Evolutionary conservation across 2,797 vertebrate genomes (phyloP).

Genomic region (Scarus forsteni): DNA sequence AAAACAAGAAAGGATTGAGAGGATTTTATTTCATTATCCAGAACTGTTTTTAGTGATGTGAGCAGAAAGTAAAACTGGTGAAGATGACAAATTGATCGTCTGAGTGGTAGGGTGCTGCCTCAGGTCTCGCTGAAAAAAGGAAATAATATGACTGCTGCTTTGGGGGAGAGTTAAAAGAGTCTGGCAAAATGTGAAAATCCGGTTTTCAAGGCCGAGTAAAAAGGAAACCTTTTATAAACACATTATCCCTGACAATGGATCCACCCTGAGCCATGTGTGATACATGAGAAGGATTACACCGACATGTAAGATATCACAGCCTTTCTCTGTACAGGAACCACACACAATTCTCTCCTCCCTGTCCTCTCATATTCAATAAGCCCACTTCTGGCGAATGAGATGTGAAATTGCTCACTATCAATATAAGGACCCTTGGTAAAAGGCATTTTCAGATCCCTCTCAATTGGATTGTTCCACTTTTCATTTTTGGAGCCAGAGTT

Average conservation of each 20-base stretch:
- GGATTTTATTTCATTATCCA: constrained; percentile 52
- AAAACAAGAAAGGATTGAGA: constrained; percentile 41
- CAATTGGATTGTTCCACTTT: constrained; percentile 81
- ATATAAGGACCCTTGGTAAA: constrained; percentile 67
- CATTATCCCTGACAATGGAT: constrained; percentile 72
- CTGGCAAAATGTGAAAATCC: constrained; percentile 56
- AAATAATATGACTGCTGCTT: constrained; percentile 63
- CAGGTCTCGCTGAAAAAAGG: constrained; percentile 53
- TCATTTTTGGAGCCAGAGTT: constrained; percentile 71
- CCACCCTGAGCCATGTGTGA: constrained; percentile 55
- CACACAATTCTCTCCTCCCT: constrained; percentile 62
- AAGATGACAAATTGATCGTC: constrained; percentile 24
- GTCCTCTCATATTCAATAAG: constrained; percentile 79
- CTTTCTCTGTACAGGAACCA: constrained; percentile 66
- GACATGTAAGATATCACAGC: constrained; percentile 57
- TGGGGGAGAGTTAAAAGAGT: constrained; percentile 56
- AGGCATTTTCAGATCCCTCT: constrained; percentile 72
- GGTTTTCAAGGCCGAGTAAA: constrained; percentile 54
- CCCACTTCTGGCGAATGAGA: constrained; percentile 77
- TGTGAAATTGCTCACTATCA: constrained; percentile 81
- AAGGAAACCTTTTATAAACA: constrained; percentile 72
- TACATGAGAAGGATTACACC: constrained; percentile 50
- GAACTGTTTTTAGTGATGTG: constrained; percentile 55
- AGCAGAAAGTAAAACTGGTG: constrained; percentile 37
- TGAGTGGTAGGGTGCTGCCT: constrained; percentile 41